Evolutionary conservation across 2,888 invertebrate genomes (phyloP).

Genomic region (Gerris lacustris): DNA sequence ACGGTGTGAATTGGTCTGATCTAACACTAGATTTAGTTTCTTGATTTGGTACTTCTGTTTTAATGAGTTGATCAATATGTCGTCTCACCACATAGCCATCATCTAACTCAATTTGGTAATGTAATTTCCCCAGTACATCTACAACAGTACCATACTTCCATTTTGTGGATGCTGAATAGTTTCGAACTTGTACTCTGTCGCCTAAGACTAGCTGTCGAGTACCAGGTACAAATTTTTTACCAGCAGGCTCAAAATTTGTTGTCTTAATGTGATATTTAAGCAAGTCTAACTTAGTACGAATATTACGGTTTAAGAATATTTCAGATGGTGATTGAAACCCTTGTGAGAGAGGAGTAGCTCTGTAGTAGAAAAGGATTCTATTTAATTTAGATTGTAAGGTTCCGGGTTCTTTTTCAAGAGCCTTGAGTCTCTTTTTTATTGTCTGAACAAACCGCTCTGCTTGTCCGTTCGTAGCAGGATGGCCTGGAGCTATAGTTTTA

Average conservation of each 20-base stretch:
- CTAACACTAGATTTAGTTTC: not conserved
- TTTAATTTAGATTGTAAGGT: not conserved
- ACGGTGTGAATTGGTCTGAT: not conserved
- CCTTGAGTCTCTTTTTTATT: constrained; percentile 15
- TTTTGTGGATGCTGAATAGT: not conserved
- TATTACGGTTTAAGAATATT: constrained; percentile 16
- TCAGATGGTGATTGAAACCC: constrained; percentile 10
- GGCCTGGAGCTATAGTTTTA: not conserved
- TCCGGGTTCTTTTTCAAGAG: constrained; percentile 11
- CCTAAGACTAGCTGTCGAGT: not conserved
- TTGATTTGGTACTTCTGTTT: constrained; percentile 1
- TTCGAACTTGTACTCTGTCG: constrained; percentile 10
- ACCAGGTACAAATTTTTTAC: not conserved
- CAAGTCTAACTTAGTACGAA: constrained; percentile 14
- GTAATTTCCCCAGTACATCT: constrained; percentile 13
- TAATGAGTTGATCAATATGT: not conserved
- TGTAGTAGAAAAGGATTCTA: not conserved
- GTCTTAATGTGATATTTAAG: not conserved
- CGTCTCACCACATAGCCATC: constrained; percentile 11
- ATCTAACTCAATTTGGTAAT: constrained; percentile 12
- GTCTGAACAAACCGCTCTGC: constrained; percentile 24
- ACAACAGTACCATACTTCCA: constrained; percentile 7
- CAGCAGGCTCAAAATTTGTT: not conserved
- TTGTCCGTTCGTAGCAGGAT: constrained; percentile 9
- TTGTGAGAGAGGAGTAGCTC: not conserved